Base-by-base conservation (phyloP, 2,797 vertebrate species). In the Eurystomus glaucurus region DNA sequence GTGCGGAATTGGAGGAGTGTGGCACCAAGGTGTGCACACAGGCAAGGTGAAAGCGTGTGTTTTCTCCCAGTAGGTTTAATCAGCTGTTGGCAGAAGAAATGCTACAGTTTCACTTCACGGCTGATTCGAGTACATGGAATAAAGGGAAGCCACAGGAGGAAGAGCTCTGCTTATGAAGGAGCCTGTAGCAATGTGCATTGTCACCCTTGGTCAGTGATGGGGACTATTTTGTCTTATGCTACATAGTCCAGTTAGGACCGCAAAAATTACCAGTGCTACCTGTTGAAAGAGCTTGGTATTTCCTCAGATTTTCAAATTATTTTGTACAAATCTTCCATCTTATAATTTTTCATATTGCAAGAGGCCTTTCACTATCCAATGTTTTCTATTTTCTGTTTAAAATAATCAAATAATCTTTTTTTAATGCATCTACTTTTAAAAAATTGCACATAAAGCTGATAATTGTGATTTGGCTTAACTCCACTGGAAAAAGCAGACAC, bases 51-150 rank as follows among this genome's bases (percentile, higher is more conserved):
- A 37, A 57, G 37, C 3, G 0, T 23, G 33, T 5, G 11, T 15
- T 58, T 31, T 22, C 46, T 66, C 71, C 0, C 0, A 4, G 66
- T 1, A 25, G 35, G 2, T 76, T 75, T 71, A 75, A 50, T 28
- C 11, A 54, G 65, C 57, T 84, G n/a, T 14, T 62, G 68, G 76
- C 46, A 71, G 54, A 31, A 84, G 51, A 71, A 70, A 58, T 4
- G 9, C 25, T 28, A 12, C 0, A 0, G 14, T 31, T 37, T 15
- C 1, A 3, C 46, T 69, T 75, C 51, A 20, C 5, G 7, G 39
- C 45, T 2, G 0, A 4, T 39, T 29, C 0, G 0, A 45, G 29
- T 6, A 33, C 3, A 5, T 4, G 46, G 41, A 79, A n/a, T 15
- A 35, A 70, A 60, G 75, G 11, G 48, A 37, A 91, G 54, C n/a